Conservation (phyloP, 2,888 invertebrate genomes). For the Meteorus colon region DNA sequence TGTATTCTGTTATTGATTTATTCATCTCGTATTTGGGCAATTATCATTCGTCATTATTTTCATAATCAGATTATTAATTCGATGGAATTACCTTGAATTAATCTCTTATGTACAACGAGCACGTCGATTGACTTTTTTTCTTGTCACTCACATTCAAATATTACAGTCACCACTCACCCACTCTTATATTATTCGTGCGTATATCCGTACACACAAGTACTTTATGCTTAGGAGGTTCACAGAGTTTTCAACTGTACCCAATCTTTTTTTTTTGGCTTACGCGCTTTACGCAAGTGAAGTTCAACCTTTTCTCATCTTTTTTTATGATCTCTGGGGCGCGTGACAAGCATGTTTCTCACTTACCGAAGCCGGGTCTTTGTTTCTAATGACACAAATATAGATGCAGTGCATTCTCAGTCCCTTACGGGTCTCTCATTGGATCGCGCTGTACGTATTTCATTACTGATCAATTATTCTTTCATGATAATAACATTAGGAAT, state of each 20-base stretch:
- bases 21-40: neutral
- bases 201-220: neutral
- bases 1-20: neutral
- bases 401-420: neutral
- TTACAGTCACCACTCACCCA: neutral
- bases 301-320: neutral
- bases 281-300: neutral
- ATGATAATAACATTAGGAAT: neutral
- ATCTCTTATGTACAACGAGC: conserved; percentile 17
- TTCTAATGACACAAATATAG: neutral
- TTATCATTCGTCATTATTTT: neutral
- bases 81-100: conserved; percentile 14
- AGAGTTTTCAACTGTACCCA: neutral
- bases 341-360: neutral
- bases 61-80: conserved; percentile 2
- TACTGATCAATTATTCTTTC: neutral
- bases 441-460: neutral
- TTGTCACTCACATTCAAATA: neutral
- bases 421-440: neutral
- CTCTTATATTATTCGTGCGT: neutral
- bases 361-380: neutral
- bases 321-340: neutral
- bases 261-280: neutral
- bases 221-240: neutral
- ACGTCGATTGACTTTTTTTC: neutral